Conservation (phyloP, 2,797 vertebrate species). For the Sebastes kiyomatsui region DNA sequence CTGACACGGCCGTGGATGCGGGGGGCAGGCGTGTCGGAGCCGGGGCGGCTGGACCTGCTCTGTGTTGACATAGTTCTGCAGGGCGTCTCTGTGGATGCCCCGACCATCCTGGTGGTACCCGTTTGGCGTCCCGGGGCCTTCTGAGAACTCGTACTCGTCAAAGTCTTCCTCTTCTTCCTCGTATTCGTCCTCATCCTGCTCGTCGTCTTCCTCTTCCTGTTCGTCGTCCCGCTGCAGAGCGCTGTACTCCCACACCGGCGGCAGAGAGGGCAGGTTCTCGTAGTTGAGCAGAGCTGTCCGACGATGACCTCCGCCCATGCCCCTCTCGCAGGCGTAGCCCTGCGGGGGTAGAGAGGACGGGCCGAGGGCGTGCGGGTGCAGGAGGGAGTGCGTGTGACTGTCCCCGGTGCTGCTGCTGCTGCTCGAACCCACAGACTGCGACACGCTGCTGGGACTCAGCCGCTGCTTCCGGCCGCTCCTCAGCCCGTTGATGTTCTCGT, state of each 20-base stretch:
- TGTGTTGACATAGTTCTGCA: conserved; percentile 92
- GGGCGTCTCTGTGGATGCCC: conserved; percentile 88
- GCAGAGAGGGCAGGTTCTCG: conserved; percentile 95
- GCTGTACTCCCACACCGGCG: conserved; percentile 94
- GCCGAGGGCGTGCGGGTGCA: conserved; percentile 77
- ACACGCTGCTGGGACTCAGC: conserved; percentile 83
- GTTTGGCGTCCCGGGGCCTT: conserved; percentile 87
- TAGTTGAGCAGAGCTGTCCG: conserved; percentile 93
- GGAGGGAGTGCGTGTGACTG: conserved; percentile 78
- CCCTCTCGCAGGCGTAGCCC: conserved; percentile 81
- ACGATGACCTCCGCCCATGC: conserved; percentile 82
- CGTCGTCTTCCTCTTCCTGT: conserved; percentile 82
- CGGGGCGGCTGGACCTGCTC: conserved; percentile 79
- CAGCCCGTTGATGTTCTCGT: conserved; percentile 92
- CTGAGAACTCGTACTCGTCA: conserved; percentile 85
- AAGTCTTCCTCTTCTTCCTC: conserved; percentile 84
- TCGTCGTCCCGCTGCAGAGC: conserved; percentile 83
- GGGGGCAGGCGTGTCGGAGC: conserved; percentile 80
- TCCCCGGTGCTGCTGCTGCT: conserved; percentile 90
- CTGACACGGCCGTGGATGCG: conserved; percentile 83
- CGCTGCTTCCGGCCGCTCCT: conserved; percentile 81
- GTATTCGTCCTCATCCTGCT: conserved; percentile 83
- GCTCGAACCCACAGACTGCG: conserved; percentile 85
- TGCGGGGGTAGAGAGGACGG: conserved; percentile 75
- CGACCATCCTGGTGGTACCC: conserved; percentile 91